These are phyloP conservation scores for Coregonus ussuriensis DNA, from an alignment of 2,797 vertebrate genomes.

Conservation along the genomic window DNA sequence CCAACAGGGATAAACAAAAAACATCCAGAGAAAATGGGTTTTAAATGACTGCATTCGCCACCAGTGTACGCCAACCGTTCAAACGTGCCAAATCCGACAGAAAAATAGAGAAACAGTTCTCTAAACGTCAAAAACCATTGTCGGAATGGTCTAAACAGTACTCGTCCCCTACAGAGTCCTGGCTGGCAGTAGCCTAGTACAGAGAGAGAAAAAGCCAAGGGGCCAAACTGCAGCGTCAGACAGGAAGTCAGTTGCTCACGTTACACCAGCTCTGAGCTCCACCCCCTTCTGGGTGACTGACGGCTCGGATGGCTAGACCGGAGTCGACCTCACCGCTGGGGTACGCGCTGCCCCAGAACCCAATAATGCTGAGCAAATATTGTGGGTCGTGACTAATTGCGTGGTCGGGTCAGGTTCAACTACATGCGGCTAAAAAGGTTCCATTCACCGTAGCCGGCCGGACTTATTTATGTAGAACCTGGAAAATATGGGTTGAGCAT, in stretches of 20 bases:
- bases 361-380: slow-evolving; percentile 71
- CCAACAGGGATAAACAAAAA: not conserved
- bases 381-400: slow-evolving; percentile 73
- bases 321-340: slow-evolving; percentile 51
- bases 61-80: not conserved
- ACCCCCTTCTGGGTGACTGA: slow-evolving; percentile 45
- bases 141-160: not conserved
- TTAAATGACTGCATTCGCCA: not conserved
- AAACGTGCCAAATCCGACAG: not conserved
- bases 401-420: slow-evolving; percentile 68
- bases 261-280: slow-evolving; percentile 33
- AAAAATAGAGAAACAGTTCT: no score
- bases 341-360: slow-evolving; percentile 52
- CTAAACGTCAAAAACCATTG: not conserved
- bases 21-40: not conserved
- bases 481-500: not conserved
- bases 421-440: slow-evolving; percentile 59
- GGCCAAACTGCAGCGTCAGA: not conserved
- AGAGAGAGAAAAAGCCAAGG: not conserved
- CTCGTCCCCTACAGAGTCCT: not conserved
- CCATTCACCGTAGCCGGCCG: slow-evolving; percentile 49
- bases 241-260: slow-evolving; percentile 17
- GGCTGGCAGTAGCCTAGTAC: not conserved
- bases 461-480: slow-evolving; percentile 38
- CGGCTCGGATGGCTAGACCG: slow-evolving; percentile 35